phyloP scores from a whole-genome alignment of 2,797 vertebrate species.

The Thamnophis elegans region DNA sequence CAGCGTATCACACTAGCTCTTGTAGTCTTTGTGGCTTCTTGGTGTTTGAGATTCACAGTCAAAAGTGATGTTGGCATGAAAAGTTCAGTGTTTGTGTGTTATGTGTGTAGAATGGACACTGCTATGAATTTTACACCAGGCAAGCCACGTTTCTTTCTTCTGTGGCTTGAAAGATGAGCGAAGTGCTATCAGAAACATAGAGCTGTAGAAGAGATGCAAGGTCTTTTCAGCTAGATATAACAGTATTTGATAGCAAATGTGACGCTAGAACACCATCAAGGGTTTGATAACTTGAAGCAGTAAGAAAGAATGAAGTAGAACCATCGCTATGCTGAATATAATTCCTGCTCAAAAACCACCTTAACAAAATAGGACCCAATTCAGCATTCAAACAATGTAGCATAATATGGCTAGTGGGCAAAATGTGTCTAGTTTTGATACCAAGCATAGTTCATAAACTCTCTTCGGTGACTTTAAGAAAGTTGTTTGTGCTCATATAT shows the following conservation, averaged over 20 bases:
- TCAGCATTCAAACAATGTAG: background rate
- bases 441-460: background rate
- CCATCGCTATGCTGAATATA: background rate
- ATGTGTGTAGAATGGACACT: background rate
- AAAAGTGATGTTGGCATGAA: background rate
- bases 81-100: background rate
- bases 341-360: background rate
- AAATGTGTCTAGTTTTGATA: background rate
- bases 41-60: background rate
- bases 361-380: background rate
- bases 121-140: background rate
- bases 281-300: background rate
- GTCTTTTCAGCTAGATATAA: no score
- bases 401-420: background rate
- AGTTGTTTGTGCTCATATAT: background rate
- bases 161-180: background rate
- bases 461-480: background rate
- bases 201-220: background rate
- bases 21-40: conserved; percentile 37
- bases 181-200: background rate
- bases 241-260: background rate
- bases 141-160: background rate
- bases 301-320: background rate
- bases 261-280: background rate
- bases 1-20: background rate